Evolutionary conservation across 2,888 invertebrate species (phyloP).

Genomic region (Polyploca ridens): DNA sequence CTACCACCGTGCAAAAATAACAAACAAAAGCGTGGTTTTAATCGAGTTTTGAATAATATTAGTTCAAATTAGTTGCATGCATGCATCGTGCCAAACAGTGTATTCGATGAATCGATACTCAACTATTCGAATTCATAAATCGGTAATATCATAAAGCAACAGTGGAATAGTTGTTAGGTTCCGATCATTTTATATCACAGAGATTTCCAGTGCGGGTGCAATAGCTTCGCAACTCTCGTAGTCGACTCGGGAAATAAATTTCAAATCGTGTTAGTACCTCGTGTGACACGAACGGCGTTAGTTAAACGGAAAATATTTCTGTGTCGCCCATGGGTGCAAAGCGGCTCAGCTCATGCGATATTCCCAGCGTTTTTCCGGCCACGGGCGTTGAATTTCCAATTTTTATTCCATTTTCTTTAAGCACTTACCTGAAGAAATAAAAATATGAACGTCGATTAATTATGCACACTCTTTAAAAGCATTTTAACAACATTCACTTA

Average conservation of each 20-base stretch:
- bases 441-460: too few relatives aligned
- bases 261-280: slow-evolving; percentile 64
- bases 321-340: slow-evolving; percentile 66
- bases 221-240: slow-evolving; percentile 40
- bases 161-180: slow-evolving; percentile 10
- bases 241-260: slow-evolving; percentile 68
- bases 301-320: slow-evolving; percentile 77
- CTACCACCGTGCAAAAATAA: too few relatives aligned
- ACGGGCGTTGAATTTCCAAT: slow-evolving; percentile 30
- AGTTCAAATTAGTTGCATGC: neutral
- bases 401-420: slow-evolving; percentile 34
- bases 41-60: neutral
- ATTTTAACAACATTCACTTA: too few relatives aligned
- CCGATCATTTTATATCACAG: slow-evolving; percentile 11
- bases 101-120: neutral
- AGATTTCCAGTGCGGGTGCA: slow-evolving; percentile 33
- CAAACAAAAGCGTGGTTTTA: too few relatives aligned
- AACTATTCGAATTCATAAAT: slow-evolving; percentile 2
- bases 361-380: slow-evolving; percentile 46
- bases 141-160: neutral
- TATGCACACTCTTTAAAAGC: neutral
- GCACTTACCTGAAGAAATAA: slow-evolving; percentile 14
- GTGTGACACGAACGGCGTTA: slow-evolving; percentile 64
- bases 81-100: neutral
- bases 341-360: slow-evolving; percentile 63